Evolutionary conservation across 2,888 invertebrate species (phyloP).

Genomic region (Nephrotoma appendiculata): DNA sequence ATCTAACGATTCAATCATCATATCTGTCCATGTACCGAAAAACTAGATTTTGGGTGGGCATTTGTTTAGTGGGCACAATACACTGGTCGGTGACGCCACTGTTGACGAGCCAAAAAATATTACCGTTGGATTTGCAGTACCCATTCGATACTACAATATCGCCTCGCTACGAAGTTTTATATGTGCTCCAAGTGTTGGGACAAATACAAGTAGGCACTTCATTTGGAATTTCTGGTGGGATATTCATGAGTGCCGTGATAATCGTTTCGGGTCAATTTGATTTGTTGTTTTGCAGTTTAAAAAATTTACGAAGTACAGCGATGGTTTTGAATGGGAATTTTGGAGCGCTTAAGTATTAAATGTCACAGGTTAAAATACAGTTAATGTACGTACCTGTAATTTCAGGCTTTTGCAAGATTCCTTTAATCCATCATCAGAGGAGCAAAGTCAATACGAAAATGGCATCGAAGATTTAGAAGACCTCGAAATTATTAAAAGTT

Average conservation of each 20-base stretch:
- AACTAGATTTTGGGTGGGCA: slow-evolving; percentile 17
- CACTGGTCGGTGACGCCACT: slow-evolving; percentile 21
- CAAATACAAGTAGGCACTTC: slow-evolving; percentile 25
- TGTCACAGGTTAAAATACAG: no score
- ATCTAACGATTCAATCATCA: slow-evolving; percentile 19
- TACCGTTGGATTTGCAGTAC: slow-evolving; percentile 26
- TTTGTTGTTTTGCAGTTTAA: slow-evolving; percentile 23
- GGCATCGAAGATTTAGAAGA: slow-evolving; percentile 6
- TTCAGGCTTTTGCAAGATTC: neutral
- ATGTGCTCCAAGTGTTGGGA: slow-evolving; percentile 20
- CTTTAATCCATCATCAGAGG: neutral
- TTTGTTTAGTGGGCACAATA: slow-evolving; percentile 18
- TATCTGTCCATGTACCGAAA: slow-evolving; percentile 15
- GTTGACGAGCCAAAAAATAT: slow-evolving; percentile 17
- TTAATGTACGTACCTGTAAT: neutral
- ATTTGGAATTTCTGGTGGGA: slow-evolving; percentile 18
- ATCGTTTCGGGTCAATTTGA: slow-evolving; percentile 25
- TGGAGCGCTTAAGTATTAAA: neutral
- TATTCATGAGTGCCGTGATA: slow-evolving; percentile 24
- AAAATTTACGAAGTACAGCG: slow-evolving; percentile 23
- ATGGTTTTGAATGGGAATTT: neutral
- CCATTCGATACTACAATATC: slow-evolving; percentile 23
- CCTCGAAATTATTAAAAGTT: neutral
- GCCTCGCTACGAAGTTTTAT: slow-evolving; percentile 16
- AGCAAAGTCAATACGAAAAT: slow-evolving; percentile 8